A percentile compares a stretch with the other conserved stretches of the same genome.
Conservation (phyloP, 2,888 invertebrate species). For the Laothoe populi region DNA sequence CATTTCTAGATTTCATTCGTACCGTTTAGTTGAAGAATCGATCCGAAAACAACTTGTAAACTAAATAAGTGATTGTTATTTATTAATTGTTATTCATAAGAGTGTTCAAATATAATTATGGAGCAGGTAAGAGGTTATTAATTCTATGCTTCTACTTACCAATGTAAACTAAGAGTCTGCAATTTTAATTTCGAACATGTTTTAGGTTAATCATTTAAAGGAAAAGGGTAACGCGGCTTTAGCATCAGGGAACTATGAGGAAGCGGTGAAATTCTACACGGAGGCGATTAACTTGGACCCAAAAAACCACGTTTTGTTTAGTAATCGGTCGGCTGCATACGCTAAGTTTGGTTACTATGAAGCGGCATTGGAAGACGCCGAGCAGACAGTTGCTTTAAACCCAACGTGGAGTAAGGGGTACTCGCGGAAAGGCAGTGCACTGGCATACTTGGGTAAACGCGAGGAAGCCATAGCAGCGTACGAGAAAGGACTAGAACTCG, state of each 20-base stretch:
- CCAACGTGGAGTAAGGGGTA: slow-evolving; percentile 95
- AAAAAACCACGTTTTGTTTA: slow-evolving; percentile 94
- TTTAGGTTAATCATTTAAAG: slow-evolving; percentile 92
- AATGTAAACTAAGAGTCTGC: slow-evolving; percentile 23
- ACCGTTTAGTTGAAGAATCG: slow-evolving; percentile 5
- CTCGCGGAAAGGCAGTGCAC: slow-evolving; percentile 94
- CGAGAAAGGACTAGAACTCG: slow-evolving; percentile 87
- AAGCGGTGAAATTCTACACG: slow-evolving; percentile 92
- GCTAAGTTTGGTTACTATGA: slow-evolving; percentile 91
- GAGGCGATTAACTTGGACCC: slow-evolving; percentile 92
- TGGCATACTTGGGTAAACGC: slow-evolving; percentile 89
- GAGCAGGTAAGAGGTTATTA: slow-evolving; percentile 82
- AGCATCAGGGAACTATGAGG: slow-evolving; percentile 89
- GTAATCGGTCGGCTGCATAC: slow-evolving; percentile 96
- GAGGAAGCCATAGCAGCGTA: slow-evolving; percentile 92
- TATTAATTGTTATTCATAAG: slow-evolving; percentile 24
- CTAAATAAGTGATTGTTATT: background rate
- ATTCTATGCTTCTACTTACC: slow-evolving; percentile 32
- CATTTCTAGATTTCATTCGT: slow-evolving; percentile 49
- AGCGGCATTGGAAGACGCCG: slow-evolving; percentile 93
- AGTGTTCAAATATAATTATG: slow-evolving; percentile 54
- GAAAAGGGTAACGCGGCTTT: slow-evolving; percentile 95
- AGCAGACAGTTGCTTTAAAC: slow-evolving; percentile 91
- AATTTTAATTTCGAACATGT: slow-evolving; percentile 40
- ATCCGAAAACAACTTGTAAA: slow-evolving; percentile 28